Evolutionary conservation across 2,113 vertebrate genomes (phyloP).

Genomic region (Dunckerocampus dactyliophorus): DNA sequence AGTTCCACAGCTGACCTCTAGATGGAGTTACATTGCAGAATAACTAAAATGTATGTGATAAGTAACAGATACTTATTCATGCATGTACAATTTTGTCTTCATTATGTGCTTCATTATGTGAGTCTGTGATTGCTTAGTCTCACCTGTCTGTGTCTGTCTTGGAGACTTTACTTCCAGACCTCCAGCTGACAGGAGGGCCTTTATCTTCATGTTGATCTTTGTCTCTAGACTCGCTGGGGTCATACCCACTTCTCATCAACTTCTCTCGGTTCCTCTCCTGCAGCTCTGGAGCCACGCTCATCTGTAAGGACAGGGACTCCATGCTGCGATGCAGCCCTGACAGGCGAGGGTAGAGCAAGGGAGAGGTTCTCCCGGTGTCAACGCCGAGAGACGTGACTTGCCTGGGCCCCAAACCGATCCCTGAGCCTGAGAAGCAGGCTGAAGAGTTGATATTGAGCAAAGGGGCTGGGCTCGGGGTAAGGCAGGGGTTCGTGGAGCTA

Average conservation of each 20-base stretch:
- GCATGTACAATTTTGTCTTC: not conserved
- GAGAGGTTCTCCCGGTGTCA: constrained; percentile 67
- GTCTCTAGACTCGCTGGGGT: constrained; percentile 38
- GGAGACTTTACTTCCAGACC: constrained; percentile 52
- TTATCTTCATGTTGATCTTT: constrained; percentile 59
- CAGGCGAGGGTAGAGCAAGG: constrained; percentile 85
- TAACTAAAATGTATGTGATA: not conserved
- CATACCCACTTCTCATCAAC: constrained; percentile 46
- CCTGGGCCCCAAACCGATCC: constrained; percentile 77
- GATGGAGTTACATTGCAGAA: constrained; percentile 27
- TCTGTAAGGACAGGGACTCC: constrained; percentile 89
- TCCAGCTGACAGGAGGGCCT: constrained; percentile 60
- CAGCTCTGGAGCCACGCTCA: constrained; percentile 83
- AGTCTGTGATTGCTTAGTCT: constrained; percentile 11
- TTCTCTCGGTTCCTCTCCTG: constrained; percentile 43
- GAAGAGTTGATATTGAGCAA: constrained; percentile 90
- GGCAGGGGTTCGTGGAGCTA: constrained; percentile 64
- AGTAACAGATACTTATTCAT: constrained; percentile 4
- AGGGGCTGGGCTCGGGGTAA: constrained; percentile 91
- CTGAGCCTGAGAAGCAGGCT: constrained; percentile 82
- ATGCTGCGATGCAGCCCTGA: constrained; percentile 91
- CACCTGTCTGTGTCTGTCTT: constrained; percentile 62
- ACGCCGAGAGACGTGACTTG: constrained; percentile 64
- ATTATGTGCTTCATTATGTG: not conserved
- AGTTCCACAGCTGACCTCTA: constrained; percentile 30